Evolutionary conservation across 2,797 vertebrate genomes (phyloP).

Genomic region (Halcyon badia): DNA sequence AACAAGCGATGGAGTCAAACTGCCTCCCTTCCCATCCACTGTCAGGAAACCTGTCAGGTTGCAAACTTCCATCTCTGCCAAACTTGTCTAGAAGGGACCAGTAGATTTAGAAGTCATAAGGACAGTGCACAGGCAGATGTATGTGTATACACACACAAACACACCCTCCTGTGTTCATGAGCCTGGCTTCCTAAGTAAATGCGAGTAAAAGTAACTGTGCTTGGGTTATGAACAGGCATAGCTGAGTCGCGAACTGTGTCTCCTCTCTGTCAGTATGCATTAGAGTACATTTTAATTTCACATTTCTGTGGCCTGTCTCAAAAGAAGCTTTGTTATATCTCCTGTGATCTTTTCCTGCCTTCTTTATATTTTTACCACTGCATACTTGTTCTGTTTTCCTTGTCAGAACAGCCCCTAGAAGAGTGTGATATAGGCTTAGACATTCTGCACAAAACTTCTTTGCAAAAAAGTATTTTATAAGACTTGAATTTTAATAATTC

Average conservation of each 20-base stretch:
- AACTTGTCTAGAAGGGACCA: not conserved
- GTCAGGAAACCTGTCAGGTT: not conserved
- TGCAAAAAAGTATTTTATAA: not conserved
- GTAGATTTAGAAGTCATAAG: not conserved
- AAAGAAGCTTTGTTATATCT: conserved; percentile 17
- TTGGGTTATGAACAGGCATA: not conserved
- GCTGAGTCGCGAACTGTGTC: not conserved
- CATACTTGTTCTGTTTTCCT: not conserved
- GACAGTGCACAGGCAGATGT: not conserved
- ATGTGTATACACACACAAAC: not conserved
- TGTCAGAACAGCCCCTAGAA: not conserved
- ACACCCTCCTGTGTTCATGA: not conserved
- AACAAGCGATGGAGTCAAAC: not conserved
- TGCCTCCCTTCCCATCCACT: not conserved
- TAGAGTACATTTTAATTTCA: conserved; percentile 30
- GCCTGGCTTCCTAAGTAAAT: conserved; percentile 4
- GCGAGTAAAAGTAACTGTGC: not conserved
- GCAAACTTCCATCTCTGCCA: not conserved
- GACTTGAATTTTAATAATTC: conserved; percentile 38
- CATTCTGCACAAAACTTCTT: not conserved
- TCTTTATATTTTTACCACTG: conserved; percentile 9
- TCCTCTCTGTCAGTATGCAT: not conserved
- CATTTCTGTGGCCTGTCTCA: not conserved
- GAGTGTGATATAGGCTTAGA: not conserved
- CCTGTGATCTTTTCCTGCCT: not conserved